A percentile compares a stretch with the other conserved stretches of the same genome.
Evolutionary conservation across 1,140 invertebrate genomes (phyloP).

Genomic region (Batillaria attramentaria): DNA sequence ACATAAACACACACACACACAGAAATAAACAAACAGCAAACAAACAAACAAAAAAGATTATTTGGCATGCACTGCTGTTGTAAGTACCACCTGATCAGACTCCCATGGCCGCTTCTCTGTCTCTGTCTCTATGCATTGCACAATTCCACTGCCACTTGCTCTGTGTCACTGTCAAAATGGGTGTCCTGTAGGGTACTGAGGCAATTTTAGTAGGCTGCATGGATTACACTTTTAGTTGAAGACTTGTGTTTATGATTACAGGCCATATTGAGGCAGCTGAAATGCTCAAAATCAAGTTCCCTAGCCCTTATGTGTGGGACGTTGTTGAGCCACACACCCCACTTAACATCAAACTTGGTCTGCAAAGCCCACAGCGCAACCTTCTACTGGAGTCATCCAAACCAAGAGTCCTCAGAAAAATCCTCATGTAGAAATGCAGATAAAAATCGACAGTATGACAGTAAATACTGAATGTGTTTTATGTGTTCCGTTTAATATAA

Average conservation of each 20-base stretch:
- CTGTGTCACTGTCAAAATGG: background rate
- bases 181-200: background rate
- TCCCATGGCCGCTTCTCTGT: background rate
- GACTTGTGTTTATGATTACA: conserved; percentile 32
- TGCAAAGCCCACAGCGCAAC: conserved; percentile 51
- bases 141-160: background rate
- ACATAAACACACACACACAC: background rate
- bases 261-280: conserved; percentile 56
- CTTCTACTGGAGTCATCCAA: conserved; percentile 51
- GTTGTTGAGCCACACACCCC: conserved; percentile 59
- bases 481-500: no score
- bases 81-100: background rate
- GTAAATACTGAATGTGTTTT: no score
- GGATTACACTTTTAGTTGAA: background rate
- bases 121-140: background rate
- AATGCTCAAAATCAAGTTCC: conserved; percentile 46
- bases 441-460: no score
- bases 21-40: no score
- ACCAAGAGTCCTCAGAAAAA: conserved; percentile 25
- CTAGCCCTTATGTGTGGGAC: conserved; percentile 56
- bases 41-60: no score
- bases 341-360: conserved; percentile 50
- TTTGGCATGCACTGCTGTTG: no score
- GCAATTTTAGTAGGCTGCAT: background rate
- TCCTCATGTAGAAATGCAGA: conserved; percentile 17